Percentiles rank a stretch among this genome's conserved stretches.
Evolutionary conservation across 2,797 vertebrate species (phyloP).

Genomic region (Neosilurus hyrtlii): DNA sequence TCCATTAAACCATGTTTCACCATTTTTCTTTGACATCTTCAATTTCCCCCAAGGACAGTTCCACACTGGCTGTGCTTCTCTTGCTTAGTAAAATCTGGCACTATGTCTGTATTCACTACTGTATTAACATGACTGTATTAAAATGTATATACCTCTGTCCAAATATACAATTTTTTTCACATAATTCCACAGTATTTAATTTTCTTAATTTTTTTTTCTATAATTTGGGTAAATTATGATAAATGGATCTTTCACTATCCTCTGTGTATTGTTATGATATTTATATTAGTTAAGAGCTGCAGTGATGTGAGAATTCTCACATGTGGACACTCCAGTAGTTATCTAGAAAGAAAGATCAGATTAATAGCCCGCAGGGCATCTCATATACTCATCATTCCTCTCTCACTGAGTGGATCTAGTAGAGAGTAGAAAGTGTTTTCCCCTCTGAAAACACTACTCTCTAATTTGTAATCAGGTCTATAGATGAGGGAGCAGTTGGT

Average conservation of each 20-base stretch:
- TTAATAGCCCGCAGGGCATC: constrained; percentile 34
- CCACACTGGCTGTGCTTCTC: background rate
- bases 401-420: constrained; percentile 24
- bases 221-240: background rate
- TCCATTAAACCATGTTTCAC: constrained; percentile 48
- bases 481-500: background rate
- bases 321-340: constrained; percentile 42
- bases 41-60: background rate
- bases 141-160: background rate
- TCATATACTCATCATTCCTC: constrained; percentile 32
- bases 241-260: background rate
- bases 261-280: background rate
- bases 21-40: constrained; percentile 38
- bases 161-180: background rate
- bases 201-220: background rate
- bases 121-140: background rate
- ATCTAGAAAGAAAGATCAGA: constrained; percentile 44
- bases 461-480: background rate
- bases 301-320: constrained; percentile 37
- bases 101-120: background rate
- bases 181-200: background rate
- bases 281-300: constrained; percentile 38
- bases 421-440: background rate
- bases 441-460: constrained; percentile 13
- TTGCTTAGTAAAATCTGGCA: background rate